Evolutionary conservation across 1,140 invertebrate species (phyloP).

Genomic region (Calliopsis andreniformis): DNA sequence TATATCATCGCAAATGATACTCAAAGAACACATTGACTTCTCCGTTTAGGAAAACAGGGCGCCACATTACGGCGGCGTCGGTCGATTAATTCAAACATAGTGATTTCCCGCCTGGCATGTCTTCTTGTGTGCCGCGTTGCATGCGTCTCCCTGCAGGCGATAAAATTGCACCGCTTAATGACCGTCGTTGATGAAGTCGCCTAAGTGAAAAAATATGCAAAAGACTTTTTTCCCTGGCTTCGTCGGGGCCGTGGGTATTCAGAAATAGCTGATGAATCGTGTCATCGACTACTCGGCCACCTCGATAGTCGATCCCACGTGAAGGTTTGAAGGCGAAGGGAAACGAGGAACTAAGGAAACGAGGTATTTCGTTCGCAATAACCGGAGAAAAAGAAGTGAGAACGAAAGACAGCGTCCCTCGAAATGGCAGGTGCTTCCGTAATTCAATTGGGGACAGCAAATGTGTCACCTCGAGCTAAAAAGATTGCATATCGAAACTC

Average conservation of each 20-base stretch:
- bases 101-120: conserved; percentile 19
- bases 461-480: neutral
- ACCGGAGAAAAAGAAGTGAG: neutral
- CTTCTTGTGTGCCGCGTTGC: conserved; percentile 26
- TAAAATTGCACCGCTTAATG: conserved; percentile 49
- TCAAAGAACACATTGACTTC: conserved; percentile 1
- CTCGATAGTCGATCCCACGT: neutral
- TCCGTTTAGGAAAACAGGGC: neutral
- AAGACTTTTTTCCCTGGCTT: conserved; percentile 28
- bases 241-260: conserved; percentile 26
- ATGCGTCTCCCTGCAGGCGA: conserved; percentile 11
- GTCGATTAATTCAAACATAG: conserved; percentile 4
- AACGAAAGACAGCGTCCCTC: neutral
- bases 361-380: neutral
- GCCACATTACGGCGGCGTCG: neutral
- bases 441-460: neutral
- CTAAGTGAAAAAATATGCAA: conserved; percentile 56
- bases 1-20: no score
- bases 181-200: conserved; percentile 37
- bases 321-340: neutral
- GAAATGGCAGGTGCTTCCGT: neutral
- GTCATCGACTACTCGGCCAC: conserved; percentile 9
- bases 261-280: conserved; percentile 33
- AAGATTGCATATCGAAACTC: neutral
- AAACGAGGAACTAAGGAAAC: neutral